phyloP scores from a whole-genome alignment of 1,140 invertebrate genomes.

The Araneus ventricosus region DNA sequence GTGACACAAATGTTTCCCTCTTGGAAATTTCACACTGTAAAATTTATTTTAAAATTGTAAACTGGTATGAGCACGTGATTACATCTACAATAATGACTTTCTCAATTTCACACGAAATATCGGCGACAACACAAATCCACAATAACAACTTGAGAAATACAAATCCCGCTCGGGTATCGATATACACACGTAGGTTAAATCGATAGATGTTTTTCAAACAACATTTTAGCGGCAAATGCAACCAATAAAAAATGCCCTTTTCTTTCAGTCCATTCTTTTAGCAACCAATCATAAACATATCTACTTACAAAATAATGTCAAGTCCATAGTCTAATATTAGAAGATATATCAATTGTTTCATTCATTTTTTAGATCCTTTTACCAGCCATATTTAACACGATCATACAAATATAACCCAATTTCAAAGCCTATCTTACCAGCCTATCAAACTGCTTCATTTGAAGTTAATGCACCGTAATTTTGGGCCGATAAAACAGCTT shows the following conservation, averaged over 20 bases:
- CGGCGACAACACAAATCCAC: neutral
- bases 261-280: neutral
- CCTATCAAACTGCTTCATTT: too few relatives aligned
- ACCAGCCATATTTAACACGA: too few relatives aligned
- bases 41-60: neutral
- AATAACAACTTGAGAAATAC: neutral
- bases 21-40: neutral
- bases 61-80: neutral
- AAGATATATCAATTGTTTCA: too few relatives aligned
- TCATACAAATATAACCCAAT: too few relatives aligned
- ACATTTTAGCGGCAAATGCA: neutral
- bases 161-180: constrained; percentile 12
- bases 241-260: neutral
- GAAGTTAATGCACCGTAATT: too few relatives aligned
- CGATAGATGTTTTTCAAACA: neutral
- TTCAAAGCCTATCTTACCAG: too few relatives aligned
- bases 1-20: neutral
- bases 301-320: too few relatives aligned
- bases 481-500: too few relatives aligned
- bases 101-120: neutral
- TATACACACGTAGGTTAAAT: neutral
- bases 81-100: neutral
- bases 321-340: too few relatives aligned
- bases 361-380: too few relatives aligned
- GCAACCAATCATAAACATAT: too few relatives aligned